phyloP scores from a whole-genome alignment of 2,797 vertebrate species.

The Pogoniulus pusillus region DNA sequence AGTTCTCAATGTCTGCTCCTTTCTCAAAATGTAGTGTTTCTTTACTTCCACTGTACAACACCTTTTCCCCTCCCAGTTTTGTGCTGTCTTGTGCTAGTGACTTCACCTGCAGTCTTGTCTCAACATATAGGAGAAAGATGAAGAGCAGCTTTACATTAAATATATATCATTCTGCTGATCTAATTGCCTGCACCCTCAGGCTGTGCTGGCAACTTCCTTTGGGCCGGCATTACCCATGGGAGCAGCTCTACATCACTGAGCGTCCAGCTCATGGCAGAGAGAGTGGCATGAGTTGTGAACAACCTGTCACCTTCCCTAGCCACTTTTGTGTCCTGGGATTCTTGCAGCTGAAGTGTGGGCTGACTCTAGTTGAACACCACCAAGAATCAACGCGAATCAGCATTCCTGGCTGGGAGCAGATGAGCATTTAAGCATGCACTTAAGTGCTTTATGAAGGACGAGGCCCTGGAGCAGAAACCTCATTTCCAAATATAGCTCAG shows the following conservation, averaged over 20 bases:
- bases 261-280: not conserved
- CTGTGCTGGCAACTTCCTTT: not conserved
- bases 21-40: not conserved
- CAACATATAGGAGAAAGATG: not conserved
- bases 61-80: not conserved
- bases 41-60: not conserved
- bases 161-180: not conserved
- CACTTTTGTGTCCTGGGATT: not conserved
- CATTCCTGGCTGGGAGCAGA: conserved; percentile 16
- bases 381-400: not conserved
- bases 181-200: not conserved
- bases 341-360: not conserved
- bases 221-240: not conserved
- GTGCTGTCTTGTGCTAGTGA: not conserved
- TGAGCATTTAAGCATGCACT: conserved; percentile 61
- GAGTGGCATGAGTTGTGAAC: not conserved
- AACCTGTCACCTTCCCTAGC: not conserved
- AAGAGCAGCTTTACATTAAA: not conserved
- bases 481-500: conserved; percentile 56
- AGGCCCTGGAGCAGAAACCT: conserved; percentile 53
- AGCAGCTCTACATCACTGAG: not conserved
- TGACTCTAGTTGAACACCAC: not conserved
- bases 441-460: conserved; percentile 21
- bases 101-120: not conserved
- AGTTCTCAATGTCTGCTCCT: not conserved